A percentile compares a stretch with the other conserved stretches of the same genome.
Evolutionary conservation across 2,797 vertebrate species (phyloP).

Genomic region (Sebastiscus tertius): DNA sequence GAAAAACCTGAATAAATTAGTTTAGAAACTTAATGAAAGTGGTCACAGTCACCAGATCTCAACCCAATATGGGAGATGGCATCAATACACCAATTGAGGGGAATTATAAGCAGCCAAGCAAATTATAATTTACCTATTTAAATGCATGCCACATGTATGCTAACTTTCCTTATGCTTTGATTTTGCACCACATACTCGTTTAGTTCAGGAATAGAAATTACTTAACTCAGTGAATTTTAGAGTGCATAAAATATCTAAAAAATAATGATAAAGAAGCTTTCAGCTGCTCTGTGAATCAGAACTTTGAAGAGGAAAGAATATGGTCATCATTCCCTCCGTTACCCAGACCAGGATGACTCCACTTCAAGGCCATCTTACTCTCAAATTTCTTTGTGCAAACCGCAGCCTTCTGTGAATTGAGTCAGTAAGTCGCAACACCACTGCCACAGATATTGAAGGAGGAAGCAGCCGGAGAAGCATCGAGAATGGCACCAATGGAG

Average conservation of each 20-base stretch:
- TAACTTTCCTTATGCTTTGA: not conserved
- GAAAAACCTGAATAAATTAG: not conserved
- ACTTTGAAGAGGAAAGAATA: conserved; percentile 6
- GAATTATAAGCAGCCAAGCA: not conserved
- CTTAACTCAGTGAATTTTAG: not conserved
- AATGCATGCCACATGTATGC: not conserved
- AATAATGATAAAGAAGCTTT: not conserved
- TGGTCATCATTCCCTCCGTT: conserved; percentile 14
- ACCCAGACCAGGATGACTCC: conserved; percentile 11
- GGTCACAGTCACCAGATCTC: not conserved
- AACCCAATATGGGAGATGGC: not conserved
- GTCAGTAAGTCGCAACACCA: conserved; percentile 11
- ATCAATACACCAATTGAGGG: not conserved
- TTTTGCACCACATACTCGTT: not conserved
- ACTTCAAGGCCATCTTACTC: conserved; percentile 34
- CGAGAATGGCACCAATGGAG: not conserved
- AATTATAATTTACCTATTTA: not conserved
- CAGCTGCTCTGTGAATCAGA: conserved; percentile 12
- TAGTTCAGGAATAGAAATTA: not conserved
- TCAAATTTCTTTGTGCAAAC: conserved; percentile 39
- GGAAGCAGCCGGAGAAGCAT: conserved; percentile 2
- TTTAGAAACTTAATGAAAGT: not conserved
- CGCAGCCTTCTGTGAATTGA: conserved; percentile 18
- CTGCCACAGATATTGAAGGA: conserved; percentile 3
- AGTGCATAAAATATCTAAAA: not conserved